Evolutionary conservation across 2,797 vertebrate species (phyloP), one percentile per base, ranked within the genome.

Genomic region (Siniperca undulata): DNA sequence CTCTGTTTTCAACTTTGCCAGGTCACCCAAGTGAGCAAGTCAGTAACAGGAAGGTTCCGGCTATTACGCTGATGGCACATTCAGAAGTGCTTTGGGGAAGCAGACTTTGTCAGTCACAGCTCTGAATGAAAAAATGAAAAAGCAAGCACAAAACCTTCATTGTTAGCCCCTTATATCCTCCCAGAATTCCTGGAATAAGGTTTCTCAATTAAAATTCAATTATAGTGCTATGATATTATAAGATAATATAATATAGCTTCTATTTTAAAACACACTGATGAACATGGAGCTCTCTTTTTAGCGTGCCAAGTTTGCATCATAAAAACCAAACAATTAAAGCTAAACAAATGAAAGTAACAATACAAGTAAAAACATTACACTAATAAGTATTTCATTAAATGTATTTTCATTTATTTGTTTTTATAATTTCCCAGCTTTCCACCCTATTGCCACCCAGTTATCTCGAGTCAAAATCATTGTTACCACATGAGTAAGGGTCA

Each of bases 21-120:
- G 70, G 34, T 87, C 77, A 69, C 65, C 52, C 76, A 81, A 85
- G 65, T 70, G 82, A 85, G 48, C 78, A 82, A 78, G 83, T 87
- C 80, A 76, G 78, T 86, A 87, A 70, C 27, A 34, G 24, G 50
- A 88, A 74, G 53, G 78, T 60, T 84, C 56, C 7, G 6, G 16
- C 65, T 69, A 20, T 80, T 82, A 52, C 74, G 56, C 71, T 50
- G 30, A 77, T 42, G 52, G 38, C 55, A 68, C 52, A 72, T 66
- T 74, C 65, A 16, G n/a, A 44, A 40, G 55, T 42, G 58, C 53
- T 83, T 67, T 27, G 22, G 1, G 12, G 38, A 64, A 52, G 7
- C 30, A 42, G 27, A 61, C 66, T 71, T 67, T 50, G 62, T 82
- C 71, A 75, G 40, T 72, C 66, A 67, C 27, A 74, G 65, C 24